Evolutionary conservation across 2,797 vertebrate genomes (phyloP), one percentile per base, ranked within the genome.

Genomic region (Champsocephalus esox): DNA sequence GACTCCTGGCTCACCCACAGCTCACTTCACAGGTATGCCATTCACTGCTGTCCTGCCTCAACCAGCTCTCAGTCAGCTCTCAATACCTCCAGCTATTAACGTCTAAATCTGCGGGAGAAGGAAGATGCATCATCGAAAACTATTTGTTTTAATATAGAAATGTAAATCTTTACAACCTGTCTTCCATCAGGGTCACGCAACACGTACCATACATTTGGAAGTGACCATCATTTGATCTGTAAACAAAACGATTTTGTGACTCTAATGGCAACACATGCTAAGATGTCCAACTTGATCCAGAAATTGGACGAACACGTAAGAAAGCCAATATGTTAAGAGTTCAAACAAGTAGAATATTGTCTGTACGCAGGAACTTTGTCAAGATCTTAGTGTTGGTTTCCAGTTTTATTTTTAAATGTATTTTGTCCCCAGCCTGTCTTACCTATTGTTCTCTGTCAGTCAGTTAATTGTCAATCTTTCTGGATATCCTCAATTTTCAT

Each of bases 1-100:
- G 48, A 81, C 67, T 87, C 68, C 73, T 72, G n/a, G 52, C 56
- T 82, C 76, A 70, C 69, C 74, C 74, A 80, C 57, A 59, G 65
- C 65, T 85, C 86, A 87, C 66, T 87, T 19, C 28, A 66, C 83
- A 89, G 89, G 84, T 80, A 83, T 80, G 83, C 58, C 65, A 69
- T 78, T 77, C 55, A 73, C 52, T 67, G 12, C 59, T 70, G 50
- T 58, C 55, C 55, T 48, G 12, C 61, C 61, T 55, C 44, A 77
- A 24, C 62, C 44, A 38, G 72, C 57, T 51, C 67, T 78, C 24
- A 72, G 63, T 84, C 61, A 59, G 48, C 50, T 66, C 11, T 2
- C 19, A 1, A 56, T 50, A 57, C 57, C 9, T 48, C 7, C 49
- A 34, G 9, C 43, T n/a, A 28, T 66, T 43, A 41, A 70, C 19